phyloP scores from a whole-genome alignment of 2,888 invertebrate genomes.

The Homarus gammarus region DNA sequence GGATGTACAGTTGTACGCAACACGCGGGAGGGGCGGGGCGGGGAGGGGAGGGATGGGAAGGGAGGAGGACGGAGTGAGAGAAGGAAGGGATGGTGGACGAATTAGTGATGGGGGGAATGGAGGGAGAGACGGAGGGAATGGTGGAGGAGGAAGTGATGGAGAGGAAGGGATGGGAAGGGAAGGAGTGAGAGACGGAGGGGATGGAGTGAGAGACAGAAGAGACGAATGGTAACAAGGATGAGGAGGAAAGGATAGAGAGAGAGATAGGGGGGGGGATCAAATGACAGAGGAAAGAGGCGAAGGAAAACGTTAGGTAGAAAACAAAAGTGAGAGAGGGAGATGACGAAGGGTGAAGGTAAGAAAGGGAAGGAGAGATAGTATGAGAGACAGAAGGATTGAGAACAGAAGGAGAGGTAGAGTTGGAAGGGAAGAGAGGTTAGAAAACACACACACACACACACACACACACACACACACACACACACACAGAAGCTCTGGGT shows the following conservation, averaged over 20 bases:
- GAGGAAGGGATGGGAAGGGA: neutral
- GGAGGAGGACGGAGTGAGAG: neutral
- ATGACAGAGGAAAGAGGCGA: neutral
- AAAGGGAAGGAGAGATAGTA: neutral
- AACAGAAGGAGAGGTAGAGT: too few species aligned
- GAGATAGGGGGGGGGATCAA: too few species aligned
- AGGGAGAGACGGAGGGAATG: neutral
- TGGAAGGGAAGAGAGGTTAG: too few species aligned
- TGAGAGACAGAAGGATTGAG: slow-evolving; percentile 5
- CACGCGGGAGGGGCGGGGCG: neutral
- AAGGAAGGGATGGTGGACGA: neutral
- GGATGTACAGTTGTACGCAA: neutral
- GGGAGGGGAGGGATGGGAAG: too few species aligned
- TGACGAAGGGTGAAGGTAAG: neutral
- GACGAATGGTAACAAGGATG: neutral
- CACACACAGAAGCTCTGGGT: neutral
- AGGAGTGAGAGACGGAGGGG: too few species aligned
- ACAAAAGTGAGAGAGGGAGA: neutral
- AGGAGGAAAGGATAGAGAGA: too few species aligned
- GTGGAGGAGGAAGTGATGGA: neutral
- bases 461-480: too few species aligned
- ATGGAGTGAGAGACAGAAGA: neutral
- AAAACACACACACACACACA: neutral
- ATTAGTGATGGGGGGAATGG: neutral
- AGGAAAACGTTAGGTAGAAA: neutral